These are phyloP conservation scores for Amorpha juglandis DNA, from an alignment of 2,888 invertebrate genomes.

Conservation along the genomic window DNA sequence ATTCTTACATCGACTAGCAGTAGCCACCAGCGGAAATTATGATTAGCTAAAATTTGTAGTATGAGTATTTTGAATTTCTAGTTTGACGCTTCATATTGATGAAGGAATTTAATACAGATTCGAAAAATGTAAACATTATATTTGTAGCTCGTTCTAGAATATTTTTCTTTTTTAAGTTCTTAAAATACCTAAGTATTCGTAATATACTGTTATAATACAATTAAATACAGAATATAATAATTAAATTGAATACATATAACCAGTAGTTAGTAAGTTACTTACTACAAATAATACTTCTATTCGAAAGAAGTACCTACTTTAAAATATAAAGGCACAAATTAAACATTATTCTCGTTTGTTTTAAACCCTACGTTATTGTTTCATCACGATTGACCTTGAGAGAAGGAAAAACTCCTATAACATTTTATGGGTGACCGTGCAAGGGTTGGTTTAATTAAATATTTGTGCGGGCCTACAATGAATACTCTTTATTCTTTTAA, in stretches of 20 bases:
- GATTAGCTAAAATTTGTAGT: no score
- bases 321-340: constrained; percentile 5
- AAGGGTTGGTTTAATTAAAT: constrained; percentile 28
- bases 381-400: constrained; percentile 17
- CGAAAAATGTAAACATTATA: no score
- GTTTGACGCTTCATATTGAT: no score
- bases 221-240: not conserved
- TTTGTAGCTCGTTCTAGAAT: no score
- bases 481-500: constrained; percentile 38
- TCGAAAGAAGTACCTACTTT: not conserved
- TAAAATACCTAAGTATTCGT: no score
- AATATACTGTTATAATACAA: no score
- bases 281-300: constrained; percentile 1
- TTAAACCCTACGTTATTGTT: constrained; percentile 20
- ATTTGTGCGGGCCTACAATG: constrained; percentile 23
- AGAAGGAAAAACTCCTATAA: constrained; percentile 17
- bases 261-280: no score
- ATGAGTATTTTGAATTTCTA: no score
- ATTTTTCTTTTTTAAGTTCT: no score
- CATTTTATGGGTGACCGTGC: constrained; percentile 15
- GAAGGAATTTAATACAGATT: no score
- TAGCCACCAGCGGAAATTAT: no score
- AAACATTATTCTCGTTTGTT: constrained; percentile 7
- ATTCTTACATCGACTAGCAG: no score
- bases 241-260: not conserved